phyloP scores from a whole-genome alignment of 2,113 vertebrate species.

The Dunckerocampus dactyliophorus region DNA sequence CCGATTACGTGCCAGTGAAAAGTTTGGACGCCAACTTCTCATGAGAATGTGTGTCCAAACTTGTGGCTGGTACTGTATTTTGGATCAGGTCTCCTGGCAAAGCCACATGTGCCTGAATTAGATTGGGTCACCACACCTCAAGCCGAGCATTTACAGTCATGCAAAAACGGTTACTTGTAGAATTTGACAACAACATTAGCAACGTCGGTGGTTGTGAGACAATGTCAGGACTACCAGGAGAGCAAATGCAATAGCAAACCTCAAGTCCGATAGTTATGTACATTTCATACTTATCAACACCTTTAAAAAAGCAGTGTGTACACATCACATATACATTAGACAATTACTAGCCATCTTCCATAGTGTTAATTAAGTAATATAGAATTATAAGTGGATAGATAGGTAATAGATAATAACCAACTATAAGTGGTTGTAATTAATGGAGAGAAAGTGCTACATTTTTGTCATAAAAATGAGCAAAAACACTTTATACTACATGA shows the following conservation, averaged over 20 bases:
- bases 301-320: not conserved
- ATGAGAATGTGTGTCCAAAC: too few relatives aligned
- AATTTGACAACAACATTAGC: constrained; percentile 19
- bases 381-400: too few relatives aligned
- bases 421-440: too few relatives aligned
- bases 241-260: constrained; percentile 7
- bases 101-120: constrained; percentile 26
- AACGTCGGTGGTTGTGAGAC: constrained; percentile 3
- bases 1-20: too few relatives aligned
- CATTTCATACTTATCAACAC: constrained; percentile 16
- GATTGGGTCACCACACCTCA: constrained; percentile 31
- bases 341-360: constrained; percentile 22
- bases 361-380: not conserved
- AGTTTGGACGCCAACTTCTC: too few relatives aligned
- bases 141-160: constrained; percentile 49
- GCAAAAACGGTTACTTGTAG: constrained; percentile 53
- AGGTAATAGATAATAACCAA: too few relatives aligned
- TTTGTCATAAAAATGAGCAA: too few relatives aligned
- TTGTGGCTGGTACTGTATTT: too few relatives aligned
- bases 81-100: too few relatives aligned
- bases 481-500: too few relatives aligned
- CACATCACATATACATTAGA: constrained; percentile 25
- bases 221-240: constrained; percentile 2
- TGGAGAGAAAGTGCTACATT: too few relatives aligned
- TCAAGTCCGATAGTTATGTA: constrained; percentile 1